phyloP scores from a whole-genome alignment of 2,888 invertebrate genomes.

The Sisyra nigra region DNA sequence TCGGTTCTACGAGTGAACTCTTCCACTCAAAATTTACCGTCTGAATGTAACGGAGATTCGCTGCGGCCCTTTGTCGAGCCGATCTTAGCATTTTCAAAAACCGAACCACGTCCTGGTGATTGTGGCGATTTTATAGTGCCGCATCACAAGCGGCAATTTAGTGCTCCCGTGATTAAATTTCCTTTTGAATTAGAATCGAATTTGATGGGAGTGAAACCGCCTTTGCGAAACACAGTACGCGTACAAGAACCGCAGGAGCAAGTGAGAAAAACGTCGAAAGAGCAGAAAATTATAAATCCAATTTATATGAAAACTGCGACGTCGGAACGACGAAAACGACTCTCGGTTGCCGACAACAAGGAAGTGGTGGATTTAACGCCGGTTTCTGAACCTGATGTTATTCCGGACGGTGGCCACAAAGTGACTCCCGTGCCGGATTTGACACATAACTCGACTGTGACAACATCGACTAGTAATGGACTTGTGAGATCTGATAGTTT shows the following conservation, averaged over 20 bases:
- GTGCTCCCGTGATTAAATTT: no score
- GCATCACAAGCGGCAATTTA: no score
- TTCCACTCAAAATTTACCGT: not conserved
- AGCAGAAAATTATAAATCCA: slow-evolving; percentile 20
- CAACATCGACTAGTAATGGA: slow-evolving; percentile 9
- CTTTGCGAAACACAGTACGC: not conserved
- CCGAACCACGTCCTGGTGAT: not conserved
- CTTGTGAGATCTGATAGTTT: slow-evolving; percentile 12
- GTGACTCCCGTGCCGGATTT: no score
- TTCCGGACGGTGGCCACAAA: no score
- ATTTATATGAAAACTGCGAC: slow-evolving; percentile 29
- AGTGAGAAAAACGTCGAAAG: slow-evolving; percentile 15
- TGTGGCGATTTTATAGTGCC: not conserved
- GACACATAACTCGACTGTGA: slow-evolving; percentile 13
- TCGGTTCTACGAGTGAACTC: slow-evolving; percentile 10
- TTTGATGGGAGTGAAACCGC: slow-evolving; percentile 1
- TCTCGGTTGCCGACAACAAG: slow-evolving; percentile 11
- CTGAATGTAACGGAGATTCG: not conserved
- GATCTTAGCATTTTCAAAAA: not conserved
- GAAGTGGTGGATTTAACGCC: slow-evolving; percentile 5
- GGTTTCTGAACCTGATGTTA: no score
- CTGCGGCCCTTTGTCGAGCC: no score
- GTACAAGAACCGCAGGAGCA: slow-evolving; percentile 7
- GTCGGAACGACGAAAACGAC: slow-evolving; percentile 24
- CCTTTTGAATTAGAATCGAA: no score